phyloP scores from a whole-genome alignment of 2,113 vertebrate species.

The zebrafish (Danio rerio) region GRCz12tu NC_133198.1:33228001-33228500 shows the following conservation, averaged over 20 bases:
- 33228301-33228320: too few relatives aligned
- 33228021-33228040: conserved; percentile 63
- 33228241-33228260: background rate
- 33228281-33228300: background rate
- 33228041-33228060: conserved; percentile 62
- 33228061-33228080: conserved; percentile 63
- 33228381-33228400: background rate
- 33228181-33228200: conserved; percentile 8
- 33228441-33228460: background rate
- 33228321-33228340: too few relatives aligned
- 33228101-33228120: conserved; percentile 36
- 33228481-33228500: too few relatives aligned
- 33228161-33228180: background rate
- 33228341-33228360: background rate
- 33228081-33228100: conserved; percentile 59
- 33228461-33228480: background rate
- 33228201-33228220: too few relatives aligned
- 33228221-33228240: background rate
- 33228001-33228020: conserved; percentile 49
- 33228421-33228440: background rate
- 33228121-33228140: conserved; percentile 47
- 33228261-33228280: background rate
- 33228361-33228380: background rate
- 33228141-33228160: conserved; percentile 46
- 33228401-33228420: too few relatives aligned